Conservation (phyloP, 2,888 invertebrate genomes). For the Protodeltote pygarga region DNA sequence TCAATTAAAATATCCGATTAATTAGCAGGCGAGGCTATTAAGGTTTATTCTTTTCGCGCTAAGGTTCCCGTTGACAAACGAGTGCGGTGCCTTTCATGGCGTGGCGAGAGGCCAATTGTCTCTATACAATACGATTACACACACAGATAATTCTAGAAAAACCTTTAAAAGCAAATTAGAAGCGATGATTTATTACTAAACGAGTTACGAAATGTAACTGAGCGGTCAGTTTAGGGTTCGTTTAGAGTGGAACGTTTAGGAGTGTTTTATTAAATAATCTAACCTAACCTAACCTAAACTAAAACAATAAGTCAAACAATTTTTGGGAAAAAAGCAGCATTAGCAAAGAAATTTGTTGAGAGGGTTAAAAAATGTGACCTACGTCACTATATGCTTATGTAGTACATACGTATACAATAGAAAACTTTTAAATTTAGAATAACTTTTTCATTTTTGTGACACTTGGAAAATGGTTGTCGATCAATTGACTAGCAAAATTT, state of each 20-base stretch:
- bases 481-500: too few species aligned
- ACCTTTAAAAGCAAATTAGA: conserved; percentile 87
- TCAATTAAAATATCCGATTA: conserved; percentile 80
- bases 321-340: too few species aligned
- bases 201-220: conserved; percentile 74
- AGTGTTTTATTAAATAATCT: background rate
- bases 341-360: too few species aligned
- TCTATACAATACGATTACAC: conserved; percentile 80
- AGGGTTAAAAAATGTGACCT: too few species aligned
- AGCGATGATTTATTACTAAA: conserved; percentile 82
- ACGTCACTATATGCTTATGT: too few species aligned
- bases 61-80: conserved; percentile 76
- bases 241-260: conserved; percentile 10
- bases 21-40: conserved; percentile 74
- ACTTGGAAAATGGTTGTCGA: too few species aligned
- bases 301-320: too few species aligned
- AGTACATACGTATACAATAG: too few species aligned
- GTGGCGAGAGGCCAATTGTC: conserved; percentile 65
- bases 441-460: too few species aligned
- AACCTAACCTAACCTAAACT: too few species aligned
- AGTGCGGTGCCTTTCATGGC: conserved; percentile 71
- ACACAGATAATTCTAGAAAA: conserved; percentile 81
- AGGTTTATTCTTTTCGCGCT: conserved; percentile 67
- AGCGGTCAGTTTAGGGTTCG: conserved; percentile 54
- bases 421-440: too few species aligned